phyloP scores from a whole-genome alignment of 2,113 vertebrate genomes.

The Vidua macroura region DNA sequence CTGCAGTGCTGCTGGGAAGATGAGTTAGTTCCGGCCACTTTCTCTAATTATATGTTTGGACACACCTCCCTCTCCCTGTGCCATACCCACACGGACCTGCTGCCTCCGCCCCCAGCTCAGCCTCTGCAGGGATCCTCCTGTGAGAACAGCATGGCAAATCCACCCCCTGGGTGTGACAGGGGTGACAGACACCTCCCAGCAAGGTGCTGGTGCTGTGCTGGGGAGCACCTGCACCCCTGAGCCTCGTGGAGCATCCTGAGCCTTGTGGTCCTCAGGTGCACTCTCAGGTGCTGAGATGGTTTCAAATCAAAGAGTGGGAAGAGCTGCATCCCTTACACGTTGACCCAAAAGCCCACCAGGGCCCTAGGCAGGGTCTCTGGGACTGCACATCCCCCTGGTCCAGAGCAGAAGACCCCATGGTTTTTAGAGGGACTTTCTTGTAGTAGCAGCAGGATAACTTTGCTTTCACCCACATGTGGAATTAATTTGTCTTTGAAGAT shows the following conservation, averaged over 20 bases:
- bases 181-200: not conserved
- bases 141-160: not conserved
- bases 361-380: not conserved
- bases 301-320: not conserved
- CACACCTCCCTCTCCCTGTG: slow-evolving; percentile 32
- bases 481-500: slow-evolving; percentile 75
- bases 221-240: not conserved
- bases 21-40: slow-evolving; percentile 25
- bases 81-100: accelerated
- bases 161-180: not conserved
- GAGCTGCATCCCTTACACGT: not conserved
- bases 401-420: not conserved
- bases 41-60: not conserved
- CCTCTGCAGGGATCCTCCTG: not conserved
- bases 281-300: not conserved
- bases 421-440: slow-evolving; percentile 2
- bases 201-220: not conserved
- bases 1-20: not conserved
- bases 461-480: slow-evolving; percentile 81
- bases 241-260: not conserved
- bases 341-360: not conserved
- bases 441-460: slow-evolving; percentile 57
- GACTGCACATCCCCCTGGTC: not conserved
- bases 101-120: slow-evolving; percentile 6
- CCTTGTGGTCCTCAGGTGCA: not conserved